phyloP scores from a whole-genome alignment of 2,888 invertebrate species.

The Tachina grossa region DNA sequence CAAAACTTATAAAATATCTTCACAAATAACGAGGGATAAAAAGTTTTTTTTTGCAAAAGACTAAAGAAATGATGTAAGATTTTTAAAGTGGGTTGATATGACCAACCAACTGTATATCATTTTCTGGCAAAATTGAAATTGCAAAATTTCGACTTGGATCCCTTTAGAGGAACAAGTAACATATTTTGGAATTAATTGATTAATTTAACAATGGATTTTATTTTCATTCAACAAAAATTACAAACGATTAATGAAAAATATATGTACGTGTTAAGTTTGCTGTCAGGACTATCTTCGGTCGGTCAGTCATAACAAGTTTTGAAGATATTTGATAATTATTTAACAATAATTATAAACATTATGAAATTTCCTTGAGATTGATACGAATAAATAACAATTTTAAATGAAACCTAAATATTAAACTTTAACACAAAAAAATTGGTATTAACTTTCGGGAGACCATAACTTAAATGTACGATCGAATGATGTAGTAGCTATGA shows the following conservation, averaged over 20 bases:
- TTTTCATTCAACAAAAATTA: conserved; percentile 50
- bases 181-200: not conserved
- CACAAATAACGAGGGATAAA: no score
- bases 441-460: conserved; percentile 87
- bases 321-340: conserved; percentile 14
- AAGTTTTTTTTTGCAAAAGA: no score
- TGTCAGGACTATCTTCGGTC: conserved; percentile 5
- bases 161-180: no score
- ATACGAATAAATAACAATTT: conserved; percentile 61
- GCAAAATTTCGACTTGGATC: no score
- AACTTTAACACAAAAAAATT: conserved; percentile 74
- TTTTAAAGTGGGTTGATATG: no score
- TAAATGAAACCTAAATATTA: conserved; percentile 37
- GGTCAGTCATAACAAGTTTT: conserved; percentile 27
- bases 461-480: conserved; percentile 99
- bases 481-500: conserved; percentile 95
- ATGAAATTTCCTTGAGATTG: conserved; percentile 30
- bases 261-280: not conserved
- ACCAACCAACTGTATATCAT: no score
- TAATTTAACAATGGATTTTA: conserved; percentile 44
- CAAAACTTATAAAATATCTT: no score
- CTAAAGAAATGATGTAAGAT: no score
- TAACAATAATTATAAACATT: conserved; percentile 34
- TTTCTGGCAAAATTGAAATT: no score
- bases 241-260: conserved; percentile 46